Base-by-base conservation (phyloP, 1,140 invertebrate species). In the Zaprionus ornatus region DNA sequence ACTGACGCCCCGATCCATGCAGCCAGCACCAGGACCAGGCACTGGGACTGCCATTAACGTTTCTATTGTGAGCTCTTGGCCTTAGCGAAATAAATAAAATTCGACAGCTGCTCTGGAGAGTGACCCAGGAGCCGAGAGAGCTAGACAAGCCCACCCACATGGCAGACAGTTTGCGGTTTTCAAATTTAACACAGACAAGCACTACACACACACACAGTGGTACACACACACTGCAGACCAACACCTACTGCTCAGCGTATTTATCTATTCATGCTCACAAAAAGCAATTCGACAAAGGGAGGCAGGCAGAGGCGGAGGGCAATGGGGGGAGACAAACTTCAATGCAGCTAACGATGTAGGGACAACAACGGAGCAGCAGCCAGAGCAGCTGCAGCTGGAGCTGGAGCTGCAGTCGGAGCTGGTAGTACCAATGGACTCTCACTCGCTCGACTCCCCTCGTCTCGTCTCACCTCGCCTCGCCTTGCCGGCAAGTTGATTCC, bases 41-140 rank as follows among this genome's bases (percentile, higher is more conserved):
- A 64, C 50, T 62, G 77, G 74, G 68, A 68, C 73, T 76, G 85
- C 85, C 85, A 88, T 88, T 88, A 88, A 88, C 85, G 85, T 90
- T 88, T 90, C 85, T 81, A 88, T 88, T 88, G 85, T 90, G 81
- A 90, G 85, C 85, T 90, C 70, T 90, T 90, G 86, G 85, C 85
- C 85, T 81, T 80, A 72, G 80, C 86, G 85, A 90, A 85, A 88
- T 88, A 88, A 88, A 88, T 88, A 88, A 88, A 88, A 82, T 88
- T 88, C 85, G 85, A 88, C 85, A 88, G 79, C 83, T 85, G 40
- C 40, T 45, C 40, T 81, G 72, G 84, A 68, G 65, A 74, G 56
- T 69, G 63, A 42, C 70, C 70, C 59, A 66, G 66, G 27, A 68
- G 61, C 27, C 23, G 4, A 13, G 19, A 29, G 23, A 25, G 21